Evolutionary conservation across 1,140 invertebrate genomes (phyloP).

Genomic region (Rhagoletis zephyria): DNA sequence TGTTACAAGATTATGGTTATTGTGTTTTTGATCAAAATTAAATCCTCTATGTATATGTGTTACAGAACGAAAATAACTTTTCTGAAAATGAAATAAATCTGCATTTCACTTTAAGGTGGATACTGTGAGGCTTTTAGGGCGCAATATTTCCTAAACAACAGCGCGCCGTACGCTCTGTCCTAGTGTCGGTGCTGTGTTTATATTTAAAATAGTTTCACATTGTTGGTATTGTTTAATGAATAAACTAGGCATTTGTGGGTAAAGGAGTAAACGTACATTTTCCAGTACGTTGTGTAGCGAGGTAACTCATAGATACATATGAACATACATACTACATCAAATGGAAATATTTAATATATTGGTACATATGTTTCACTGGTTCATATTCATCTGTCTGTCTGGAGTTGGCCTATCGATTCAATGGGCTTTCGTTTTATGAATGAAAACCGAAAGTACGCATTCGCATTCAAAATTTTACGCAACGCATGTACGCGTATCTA

Average conservation of each 20-base stretch:
- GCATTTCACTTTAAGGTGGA: no score
- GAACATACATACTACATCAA: neutral
- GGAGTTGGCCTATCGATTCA: neutral
- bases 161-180: no score
- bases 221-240: neutral
- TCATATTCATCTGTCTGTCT: neutral
- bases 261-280: neutral
- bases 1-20: no score
- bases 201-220: no score
- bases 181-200: no score
- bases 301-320: neutral
- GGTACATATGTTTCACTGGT: neutral
- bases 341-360: neutral
- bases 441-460: constrained; percentile 38
- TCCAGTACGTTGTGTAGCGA: neutral
- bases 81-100: no score
- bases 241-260: neutral
- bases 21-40: no score
- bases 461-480: constrained; percentile 48
- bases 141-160: no score
- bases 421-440: constrained; percentile 49
- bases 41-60: no score
- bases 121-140: no score
- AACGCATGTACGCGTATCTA: constrained; percentile 31
- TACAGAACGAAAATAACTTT: no score